Evolutionary conservation across 2,113 vertebrate species (phyloP).

Genomic region (Tetraodon nigroviridis): DNA sequence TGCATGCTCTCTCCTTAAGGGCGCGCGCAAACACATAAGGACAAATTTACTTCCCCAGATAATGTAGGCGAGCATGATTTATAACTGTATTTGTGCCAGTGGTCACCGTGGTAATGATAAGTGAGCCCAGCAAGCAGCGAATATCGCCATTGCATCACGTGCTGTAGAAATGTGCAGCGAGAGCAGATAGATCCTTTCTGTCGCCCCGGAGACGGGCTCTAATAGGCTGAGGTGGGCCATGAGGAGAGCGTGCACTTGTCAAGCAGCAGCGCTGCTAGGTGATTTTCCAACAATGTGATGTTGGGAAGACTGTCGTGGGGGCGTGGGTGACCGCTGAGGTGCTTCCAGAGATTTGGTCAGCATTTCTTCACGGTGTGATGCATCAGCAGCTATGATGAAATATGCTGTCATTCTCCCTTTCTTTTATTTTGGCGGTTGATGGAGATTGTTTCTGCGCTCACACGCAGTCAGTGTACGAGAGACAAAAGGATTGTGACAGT

Average conservation of each 20-base stretch:
- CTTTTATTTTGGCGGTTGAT: not conserved
- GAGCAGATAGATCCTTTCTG: conserved; percentile 16
- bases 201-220: conserved; percentile 37
- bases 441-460: not conserved
- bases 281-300: conserved; percentile 47
- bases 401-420: conserved; percentile 32
- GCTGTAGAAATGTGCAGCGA: conserved; percentile 14
- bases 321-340: conserved; percentile 10
- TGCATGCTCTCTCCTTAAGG: conserved; percentile 11
- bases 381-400: conserved; percentile 26
- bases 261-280: conserved; percentile 19
- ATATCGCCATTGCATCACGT: conserved; percentile 12
- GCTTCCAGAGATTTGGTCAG: conserved; percentile 40
- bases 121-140: conserved; percentile 6
- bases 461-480: not conserved
- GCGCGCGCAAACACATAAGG: not conserved
- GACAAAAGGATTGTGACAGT: too few relatives aligned
- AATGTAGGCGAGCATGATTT: conserved; percentile 12
- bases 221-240: conserved; percentile 48
- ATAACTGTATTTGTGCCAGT: conserved; percentile 3
- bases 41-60: conserved; percentile 18
- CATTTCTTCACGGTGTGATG: conserved; percentile 49
- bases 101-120: conserved; percentile 6
- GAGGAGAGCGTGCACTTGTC: conserved; percentile 32
- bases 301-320: conserved; percentile 7